Base-by-base conservation (phyloP, 2,888 invertebrate species). In the Azorinus chamasolen region DNA sequence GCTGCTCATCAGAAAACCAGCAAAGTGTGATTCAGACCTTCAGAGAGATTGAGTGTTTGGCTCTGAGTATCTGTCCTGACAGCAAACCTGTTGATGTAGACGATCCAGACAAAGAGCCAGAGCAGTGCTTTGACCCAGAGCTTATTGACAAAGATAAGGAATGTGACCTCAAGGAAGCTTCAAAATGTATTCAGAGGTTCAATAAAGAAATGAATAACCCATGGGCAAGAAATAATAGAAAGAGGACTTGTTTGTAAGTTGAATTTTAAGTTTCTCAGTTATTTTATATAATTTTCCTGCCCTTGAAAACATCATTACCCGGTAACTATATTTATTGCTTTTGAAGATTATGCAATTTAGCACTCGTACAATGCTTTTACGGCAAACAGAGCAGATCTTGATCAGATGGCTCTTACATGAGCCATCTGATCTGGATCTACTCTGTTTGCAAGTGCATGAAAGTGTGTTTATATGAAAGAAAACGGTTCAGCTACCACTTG, bases 1-100 rank as follows among this genome's bases (percentile, higher is more conserved):
- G 27, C 6, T 79, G 79, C 43, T 41, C n/a, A 14, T 14, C 8
- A 3, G 32, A 61, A 1, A 10, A 43, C 2, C 54, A 62, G 37
- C 12, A 14, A 5, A 45, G 59, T 14, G 24, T 79, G 27, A 70
- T 74, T n/a, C 18, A 24, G 1, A 64, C 71, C 20, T 81, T 66
- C 54, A 16, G 51, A 16, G 37, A 77, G 4, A 54, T 77, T 2
- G 68, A 77, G 50, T 81, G 80, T 25, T 50, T 81, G 12, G 80
- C 80, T 18, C 50, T 70, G 0, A 73, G 74, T 22, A 63, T 77
- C 46, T 81, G 80, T 50, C 48, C 70, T 0, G 39, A 76, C n/a
- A 62, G 50, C 6, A n/a, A 45, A 0, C 41, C 43, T 12, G 51
- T 62, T 22, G 25, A 16, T 8, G 58, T 6, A 54, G 14, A n/a